Percentiles rank a stretch among this genome's conserved stretches.
Conservation (phyloP, 2,888 invertebrate species). For the Drosophila mimica region DNA sequence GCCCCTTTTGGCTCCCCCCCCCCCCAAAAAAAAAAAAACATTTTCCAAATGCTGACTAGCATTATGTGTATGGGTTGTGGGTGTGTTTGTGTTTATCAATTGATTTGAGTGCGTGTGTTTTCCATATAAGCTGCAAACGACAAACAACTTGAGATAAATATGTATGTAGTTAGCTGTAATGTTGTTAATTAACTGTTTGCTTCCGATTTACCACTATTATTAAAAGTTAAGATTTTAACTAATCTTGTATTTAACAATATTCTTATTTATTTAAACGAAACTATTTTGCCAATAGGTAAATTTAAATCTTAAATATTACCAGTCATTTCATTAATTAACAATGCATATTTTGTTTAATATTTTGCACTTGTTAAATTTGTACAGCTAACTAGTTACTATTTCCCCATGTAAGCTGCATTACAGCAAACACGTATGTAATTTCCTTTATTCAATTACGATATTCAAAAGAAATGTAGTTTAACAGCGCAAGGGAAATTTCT, state of each 20-base stretch:
- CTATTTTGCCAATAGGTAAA: too few relatives aligned
- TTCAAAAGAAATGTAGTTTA: constrained; percentile 20
- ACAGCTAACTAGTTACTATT: background rate
- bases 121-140: background rate
- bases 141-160: background rate
- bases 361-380: background rate
- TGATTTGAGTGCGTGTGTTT: background rate
- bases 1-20: constrained; percentile 18
- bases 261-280: background rate
- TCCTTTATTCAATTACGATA: constrained; percentile 43
- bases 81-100: constrained; percentile 1
- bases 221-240: background rate
- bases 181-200: background rate
- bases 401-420: background rate
- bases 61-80: constrained; percentile 4
- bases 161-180: background rate
- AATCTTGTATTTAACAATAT: background rate
- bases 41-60: background rate
- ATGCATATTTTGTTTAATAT: background rate
- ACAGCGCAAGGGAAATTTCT: constrained; percentile 44
- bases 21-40: background rate
- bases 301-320: background rate
- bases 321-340: background rate
- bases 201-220: background rate
- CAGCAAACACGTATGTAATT: background rate